phyloP scores from a whole-genome alignment of 2,113 vertebrate genomes.

The Otocyon megalotis region DNA sequence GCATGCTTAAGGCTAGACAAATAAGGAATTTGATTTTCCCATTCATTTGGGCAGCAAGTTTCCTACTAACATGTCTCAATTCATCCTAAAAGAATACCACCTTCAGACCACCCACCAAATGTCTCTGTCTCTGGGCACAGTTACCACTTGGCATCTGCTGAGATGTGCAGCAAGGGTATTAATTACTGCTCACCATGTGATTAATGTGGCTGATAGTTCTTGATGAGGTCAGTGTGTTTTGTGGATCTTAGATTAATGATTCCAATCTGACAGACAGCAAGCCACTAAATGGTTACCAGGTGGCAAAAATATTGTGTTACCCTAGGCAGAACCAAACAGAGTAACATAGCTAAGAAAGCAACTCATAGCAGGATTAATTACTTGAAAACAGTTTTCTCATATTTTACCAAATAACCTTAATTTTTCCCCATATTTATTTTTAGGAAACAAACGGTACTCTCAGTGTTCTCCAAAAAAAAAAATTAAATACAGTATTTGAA shows the following conservation, averaged over 20 bases:
- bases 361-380: slow-evolving; percentile 10
- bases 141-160: slow-evolving; percentile 70
- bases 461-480: slow-evolving; percentile 39
- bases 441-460: slow-evolving; percentile 32
- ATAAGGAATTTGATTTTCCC: slow-evolving; percentile 19
- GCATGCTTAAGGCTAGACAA: background rate
- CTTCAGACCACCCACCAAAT: slow-evolving; percentile 69
- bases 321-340: slow-evolving; percentile 46
- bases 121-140: slow-evolving; percentile 61
- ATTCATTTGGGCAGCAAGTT: background rate
- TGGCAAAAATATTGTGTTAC: slow-evolving; percentile 77
- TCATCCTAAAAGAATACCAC: slow-evolving; percentile 46
- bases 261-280: slow-evolving; percentile 74
- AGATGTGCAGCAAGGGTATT: slow-evolving; percentile 72
- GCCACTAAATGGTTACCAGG: slow-evolving; percentile 77
- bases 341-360: slow-evolving; percentile 44
- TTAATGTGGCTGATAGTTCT: slow-evolving; percentile 74
- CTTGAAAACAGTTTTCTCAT: background rate
- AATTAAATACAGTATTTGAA: slow-evolving; percentile 42
- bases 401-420: slow-evolving; percentile 54
- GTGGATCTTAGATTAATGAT: slow-evolving; percentile 77
- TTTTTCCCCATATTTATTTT: slow-evolving; percentile 10
- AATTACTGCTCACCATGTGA: slow-evolving; percentile 78
- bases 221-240: slow-evolving; percentile 79
- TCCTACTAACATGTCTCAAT: background rate